Evolutionary conservation across 2,888 invertebrate genomes (phyloP).

Genomic region (Volucella zonaria): DNA sequence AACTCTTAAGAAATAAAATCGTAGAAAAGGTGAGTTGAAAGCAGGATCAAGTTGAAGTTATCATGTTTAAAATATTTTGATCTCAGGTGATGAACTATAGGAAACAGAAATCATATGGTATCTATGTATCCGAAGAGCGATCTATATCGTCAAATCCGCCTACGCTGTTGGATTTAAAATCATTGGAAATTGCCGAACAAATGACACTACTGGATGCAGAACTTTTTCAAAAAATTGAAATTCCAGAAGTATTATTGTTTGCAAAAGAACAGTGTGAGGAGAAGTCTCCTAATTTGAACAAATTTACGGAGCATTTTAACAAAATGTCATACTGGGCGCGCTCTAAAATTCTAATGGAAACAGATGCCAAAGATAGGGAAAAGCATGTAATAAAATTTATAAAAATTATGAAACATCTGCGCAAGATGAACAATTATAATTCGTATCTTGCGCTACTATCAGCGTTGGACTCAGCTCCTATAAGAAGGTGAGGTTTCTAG

Average conservation of each 20-base stretch:
- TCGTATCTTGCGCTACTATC: slow-evolving; percentile 98
- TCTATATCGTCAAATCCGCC: slow-evolving; percentile 85
- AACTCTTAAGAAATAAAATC: slow-evolving; percentile 93
- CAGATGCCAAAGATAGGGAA: slow-evolving; percentile 97
- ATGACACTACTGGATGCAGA: slow-evolving; percentile 98
- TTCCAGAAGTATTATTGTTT: slow-evolving; percentile 98
- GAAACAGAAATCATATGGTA: slow-evolving; percentile 78
- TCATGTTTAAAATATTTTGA: not conserved
- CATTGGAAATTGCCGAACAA: slow-evolving; percentile 97
- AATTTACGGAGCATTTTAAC: slow-evolving; percentile 99
- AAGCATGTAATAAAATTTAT: slow-evolving; percentile 97
- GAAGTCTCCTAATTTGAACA: slow-evolving; percentile 96
- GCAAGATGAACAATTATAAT: slow-evolving; percentile 99
- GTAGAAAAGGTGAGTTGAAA: slow-evolving; percentile 89
- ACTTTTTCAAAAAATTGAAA: slow-evolving; percentile 97
- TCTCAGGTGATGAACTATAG: slow-evolving; percentile 79
- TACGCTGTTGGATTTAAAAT: slow-evolving; percentile 95
- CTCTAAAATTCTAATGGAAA: slow-evolving; percentile 94
- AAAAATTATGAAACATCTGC: slow-evolving; percentile 98
- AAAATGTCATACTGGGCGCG: slow-evolving; percentile 99
- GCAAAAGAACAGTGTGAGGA: slow-evolving; percentile 99
- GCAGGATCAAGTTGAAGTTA: not conserved
- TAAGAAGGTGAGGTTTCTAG: slow-evolving; percentile 82
- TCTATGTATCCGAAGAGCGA: slow-evolving; percentile 81
- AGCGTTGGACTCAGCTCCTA: slow-evolving; percentile 97